Evolutionary conservation across 1,140 invertebrate genomes (phyloP).

Genomic region (Aricia agestis): DNA sequence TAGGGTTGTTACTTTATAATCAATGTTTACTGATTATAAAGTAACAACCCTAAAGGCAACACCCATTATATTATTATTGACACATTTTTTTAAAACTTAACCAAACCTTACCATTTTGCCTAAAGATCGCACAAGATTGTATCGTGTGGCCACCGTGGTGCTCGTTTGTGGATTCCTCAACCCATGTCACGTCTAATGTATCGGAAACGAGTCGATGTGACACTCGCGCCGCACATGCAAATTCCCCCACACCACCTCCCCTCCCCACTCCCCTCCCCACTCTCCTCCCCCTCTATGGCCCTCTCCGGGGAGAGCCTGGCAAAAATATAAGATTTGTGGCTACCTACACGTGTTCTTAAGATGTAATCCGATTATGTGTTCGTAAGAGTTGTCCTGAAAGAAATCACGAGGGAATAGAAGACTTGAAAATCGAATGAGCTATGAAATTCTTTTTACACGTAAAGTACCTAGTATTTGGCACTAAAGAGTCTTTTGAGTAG

Average conservation of each 20-base stretch:
- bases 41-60: no score
- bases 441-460: no score
- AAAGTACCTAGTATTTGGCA: no score
- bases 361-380: background rate
- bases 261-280: background rate
- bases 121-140: background rate
- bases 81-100: no score
- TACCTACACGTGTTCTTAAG: background rate
- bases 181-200: conserved; percentile 21
- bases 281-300: background rate
- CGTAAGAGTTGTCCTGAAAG: no score
- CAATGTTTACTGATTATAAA: no score
- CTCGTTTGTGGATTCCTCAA: conserved; percentile 14
- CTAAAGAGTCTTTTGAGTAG: no score
- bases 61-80: no score
- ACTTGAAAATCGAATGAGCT: no score
- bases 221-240: conserved; percentile 13
- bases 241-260: background rate
- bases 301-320: background rate
- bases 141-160: background rate
- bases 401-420: no score
- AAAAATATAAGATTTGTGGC: background rate
- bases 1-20: no score
- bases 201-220: conserved; percentile 19
- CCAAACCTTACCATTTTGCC: no score